phyloP scores from a whole-genome alignment of 2,888 invertebrate species.

The Chymomyza caudatula region DNA sequence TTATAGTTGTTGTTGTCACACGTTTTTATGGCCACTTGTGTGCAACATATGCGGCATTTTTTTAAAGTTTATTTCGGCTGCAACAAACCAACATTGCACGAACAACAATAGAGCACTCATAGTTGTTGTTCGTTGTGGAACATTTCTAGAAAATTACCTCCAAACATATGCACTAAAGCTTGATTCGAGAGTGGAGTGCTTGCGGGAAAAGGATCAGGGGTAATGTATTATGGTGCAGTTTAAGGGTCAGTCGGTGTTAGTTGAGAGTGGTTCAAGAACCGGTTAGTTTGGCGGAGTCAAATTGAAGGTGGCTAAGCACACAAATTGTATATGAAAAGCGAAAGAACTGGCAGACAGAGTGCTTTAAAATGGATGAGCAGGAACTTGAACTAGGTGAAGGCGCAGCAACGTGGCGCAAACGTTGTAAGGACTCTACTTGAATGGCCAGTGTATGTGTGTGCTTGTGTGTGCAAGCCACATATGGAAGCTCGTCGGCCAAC shows the following conservation, averaged over 20 bases:
- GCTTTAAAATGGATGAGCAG: neutral
- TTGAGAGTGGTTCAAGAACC: too few relatives aligned
- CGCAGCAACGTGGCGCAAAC: neutral
- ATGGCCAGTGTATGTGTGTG: neutral
- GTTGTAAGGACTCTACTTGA: neutral
- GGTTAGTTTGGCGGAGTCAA: neutral
- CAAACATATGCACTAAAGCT: constrained; percentile 11
- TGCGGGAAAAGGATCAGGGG: too few relatives aligned
- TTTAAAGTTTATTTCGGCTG: constrained; percentile 15
- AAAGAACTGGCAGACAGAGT: neutral
- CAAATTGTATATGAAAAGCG: neutral
- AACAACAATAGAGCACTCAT: neutral
- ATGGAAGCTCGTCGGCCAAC: constrained; percentile 28
- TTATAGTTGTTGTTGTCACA: constrained; percentile 41
- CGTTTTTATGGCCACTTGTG: constrained; percentile 56
- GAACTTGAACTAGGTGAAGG: neutral
- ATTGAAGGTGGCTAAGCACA: neutral
- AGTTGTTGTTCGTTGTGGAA: constrained; percentile 20
- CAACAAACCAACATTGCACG: neutral
- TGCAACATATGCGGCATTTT: constrained; percentile 50
- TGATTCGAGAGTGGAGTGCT: too few relatives aligned
- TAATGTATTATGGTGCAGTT: too few relatives aligned
- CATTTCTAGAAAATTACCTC: constrained; percentile 27
- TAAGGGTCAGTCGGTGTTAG: too few relatives aligned
- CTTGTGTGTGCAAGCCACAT: constrained; percentile 14